phyloP scores from a whole-genome alignment of 2,113 vertebrate genomes.

The Puma concolor region DNA sequence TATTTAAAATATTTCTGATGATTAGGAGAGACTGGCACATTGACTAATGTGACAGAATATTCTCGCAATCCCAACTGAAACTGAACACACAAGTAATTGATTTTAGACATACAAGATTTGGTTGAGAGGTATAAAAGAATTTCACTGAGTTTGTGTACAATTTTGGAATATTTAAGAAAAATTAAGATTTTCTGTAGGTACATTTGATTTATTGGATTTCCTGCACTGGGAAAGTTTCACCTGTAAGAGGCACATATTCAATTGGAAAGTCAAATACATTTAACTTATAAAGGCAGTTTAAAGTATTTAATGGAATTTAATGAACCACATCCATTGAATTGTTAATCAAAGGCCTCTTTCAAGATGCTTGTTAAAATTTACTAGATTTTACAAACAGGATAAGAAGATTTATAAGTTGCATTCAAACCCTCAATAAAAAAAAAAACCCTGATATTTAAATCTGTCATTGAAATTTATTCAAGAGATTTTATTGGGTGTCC shows the following conservation, averaged over 20 bases:
- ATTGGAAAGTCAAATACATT: background rate
- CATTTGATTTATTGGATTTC: background rate
- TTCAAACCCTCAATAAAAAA: background rate
- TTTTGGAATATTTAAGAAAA: background rate
- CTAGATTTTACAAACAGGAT: background rate
- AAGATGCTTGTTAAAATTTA: background rate
- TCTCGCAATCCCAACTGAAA: background rate
- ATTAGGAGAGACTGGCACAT: background rate
- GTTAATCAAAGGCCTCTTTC: background rate
- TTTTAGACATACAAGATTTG: background rate
- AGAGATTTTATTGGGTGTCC: background rate
- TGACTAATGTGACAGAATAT: background rate
- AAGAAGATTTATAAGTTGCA: background rate
- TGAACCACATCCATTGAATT: background rate
- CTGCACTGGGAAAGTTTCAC: background rate
- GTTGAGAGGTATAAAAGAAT: background rate
- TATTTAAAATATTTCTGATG: background rate
- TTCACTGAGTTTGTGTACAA: background rate
- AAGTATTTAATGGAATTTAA: slow-evolving; percentile 33
- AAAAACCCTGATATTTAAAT: background rate
- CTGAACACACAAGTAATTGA: background rate
- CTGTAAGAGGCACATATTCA: background rate
- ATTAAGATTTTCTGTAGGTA: background rate
- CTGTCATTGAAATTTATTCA: background rate
- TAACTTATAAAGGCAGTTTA: background rate